Evolutionary conservation across 2,888 invertebrate species (phyloP).

Genomic region (Gonocerus acuteangulatus): DNA sequence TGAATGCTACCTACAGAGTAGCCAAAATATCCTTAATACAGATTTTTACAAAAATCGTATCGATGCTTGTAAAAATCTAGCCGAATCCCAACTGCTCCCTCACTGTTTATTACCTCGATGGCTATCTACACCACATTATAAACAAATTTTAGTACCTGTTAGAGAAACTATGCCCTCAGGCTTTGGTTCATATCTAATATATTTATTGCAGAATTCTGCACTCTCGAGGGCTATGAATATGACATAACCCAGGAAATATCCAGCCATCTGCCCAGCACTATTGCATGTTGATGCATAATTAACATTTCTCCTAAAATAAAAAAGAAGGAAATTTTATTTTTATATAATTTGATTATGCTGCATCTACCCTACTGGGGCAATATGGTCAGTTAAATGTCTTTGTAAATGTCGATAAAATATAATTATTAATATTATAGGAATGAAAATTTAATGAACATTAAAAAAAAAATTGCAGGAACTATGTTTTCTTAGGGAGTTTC

Average conservation of each 20-base stretch:
- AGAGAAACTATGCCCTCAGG: constrained; percentile 64
- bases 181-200: constrained; percentile 65
- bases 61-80: too few species aligned
- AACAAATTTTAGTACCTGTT: constrained; percentile 44
- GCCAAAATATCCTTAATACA: too few species aligned
- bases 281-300: constrained; percentile 99
- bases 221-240: constrained; percentile 94
- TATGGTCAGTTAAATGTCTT: too few species aligned
- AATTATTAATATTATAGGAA: background rate
- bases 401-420: too few species aligned
- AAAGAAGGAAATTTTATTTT: constrained; percentile 20
- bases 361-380: too few species aligned
- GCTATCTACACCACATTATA: too few species aligned
- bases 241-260: constrained; percentile 93
- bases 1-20: too few species aligned
- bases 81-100: too few species aligned
- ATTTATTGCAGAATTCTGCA: constrained; percentile 89
- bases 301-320: constrained; percentile 69
- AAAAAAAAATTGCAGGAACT: too few species aligned
- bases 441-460: background rate
- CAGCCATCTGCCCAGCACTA: constrained; percentile 95
- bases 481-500: too few species aligned
- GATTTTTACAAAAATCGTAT: too few species aligned
- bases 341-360: background rate
- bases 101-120: too few species aligned